phyloP scores from a whole-genome alignment of 2,888 invertebrate species.

The Caenorhabditis parvicauda region DNA sequence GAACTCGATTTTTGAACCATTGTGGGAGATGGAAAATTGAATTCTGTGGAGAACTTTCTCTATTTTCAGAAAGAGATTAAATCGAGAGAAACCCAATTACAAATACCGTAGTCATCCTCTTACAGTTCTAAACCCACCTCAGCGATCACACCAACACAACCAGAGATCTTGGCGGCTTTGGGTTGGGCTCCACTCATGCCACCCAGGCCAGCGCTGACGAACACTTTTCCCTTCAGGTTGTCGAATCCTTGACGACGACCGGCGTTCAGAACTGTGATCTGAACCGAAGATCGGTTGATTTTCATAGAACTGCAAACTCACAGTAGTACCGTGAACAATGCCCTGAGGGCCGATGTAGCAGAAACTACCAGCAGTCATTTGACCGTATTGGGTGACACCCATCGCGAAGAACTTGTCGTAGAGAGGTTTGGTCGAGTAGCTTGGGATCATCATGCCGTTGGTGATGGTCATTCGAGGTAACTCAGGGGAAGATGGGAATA shows the following conservation, averaged over 20 bases:
- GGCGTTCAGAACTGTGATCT: constrained; percentile 71
- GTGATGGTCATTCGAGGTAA: constrained; percentile 70
- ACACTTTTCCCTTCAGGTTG: constrained; percentile 66
- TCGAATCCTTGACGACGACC: constrained; percentile 67
- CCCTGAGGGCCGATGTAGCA: constrained; percentile 73
- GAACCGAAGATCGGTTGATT: too few relatives aligned
- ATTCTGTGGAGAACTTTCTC: not conserved
- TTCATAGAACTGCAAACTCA: constrained; percentile 61
- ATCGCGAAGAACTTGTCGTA: constrained; percentile 71
- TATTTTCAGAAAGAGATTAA: too few relatives aligned
- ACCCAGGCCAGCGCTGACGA: constrained; percentile 70
- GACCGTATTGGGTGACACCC: constrained; percentile 71
- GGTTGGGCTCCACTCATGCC: constrained; percentile 69
- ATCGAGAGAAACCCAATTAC: too few relatives aligned
- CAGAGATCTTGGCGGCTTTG: constrained; percentile 70
- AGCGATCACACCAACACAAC: constrained; percentile 71
- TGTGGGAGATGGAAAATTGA: too few relatives aligned
- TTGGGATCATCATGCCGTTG: constrained; percentile 72
- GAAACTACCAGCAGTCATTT: constrained; percentile 71
- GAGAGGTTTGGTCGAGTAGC: constrained; percentile 68
- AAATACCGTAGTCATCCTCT: too few relatives aligned
- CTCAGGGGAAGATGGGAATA: constrained; percentile 66
- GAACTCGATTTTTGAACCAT: too few relatives aligned
- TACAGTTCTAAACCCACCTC: constrained; percentile 66
- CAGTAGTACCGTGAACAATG: constrained; percentile 72